A percentile compares a stretch with the other conserved stretches of the same genome.
Conservation (phyloP, 2,113 vertebrate species). For the Hemibagrus wyckioides region DNA sequence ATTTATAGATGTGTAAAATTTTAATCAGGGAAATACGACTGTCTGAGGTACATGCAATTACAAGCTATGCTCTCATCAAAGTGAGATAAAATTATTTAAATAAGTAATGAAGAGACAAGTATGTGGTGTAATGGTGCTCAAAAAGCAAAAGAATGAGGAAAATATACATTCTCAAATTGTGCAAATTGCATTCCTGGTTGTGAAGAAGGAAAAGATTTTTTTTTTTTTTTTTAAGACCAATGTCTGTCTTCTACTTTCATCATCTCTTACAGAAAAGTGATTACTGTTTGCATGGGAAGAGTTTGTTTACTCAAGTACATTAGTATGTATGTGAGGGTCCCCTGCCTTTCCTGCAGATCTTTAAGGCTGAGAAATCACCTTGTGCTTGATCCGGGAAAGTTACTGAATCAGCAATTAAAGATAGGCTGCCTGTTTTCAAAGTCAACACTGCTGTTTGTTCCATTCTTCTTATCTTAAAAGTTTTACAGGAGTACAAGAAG, state of each 20-base stretch:
- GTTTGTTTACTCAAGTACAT: slow-evolving; percentile 47
- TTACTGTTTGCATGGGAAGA: slow-evolving; percentile 21
- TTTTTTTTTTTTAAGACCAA: neutral
- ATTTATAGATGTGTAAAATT: slow-evolving; percentile 73
- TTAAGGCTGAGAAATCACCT: slow-evolving; percentile 55
- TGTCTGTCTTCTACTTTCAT: slow-evolving; percentile 41
- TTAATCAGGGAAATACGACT: slow-evolving; percentile 77
- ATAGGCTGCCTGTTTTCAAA: slow-evolving; percentile 45
- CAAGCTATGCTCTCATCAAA: slow-evolving; percentile 75
- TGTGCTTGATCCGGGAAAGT: slow-evolving; percentile 49
- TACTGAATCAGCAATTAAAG: slow-evolving; percentile 50
- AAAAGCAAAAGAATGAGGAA: slow-evolving; percentile 27
- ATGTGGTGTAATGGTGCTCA: slow-evolving; percentile 60
- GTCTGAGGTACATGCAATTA: slow-evolving; percentile 73
- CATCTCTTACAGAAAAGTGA: slow-evolving; percentile 35
- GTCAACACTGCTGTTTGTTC: slow-evolving; percentile 46
- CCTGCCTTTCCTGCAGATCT: slow-evolving; percentile 38
- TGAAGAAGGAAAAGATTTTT: slow-evolving; percentile 28
- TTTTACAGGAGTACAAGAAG: slow-evolving; percentile 18
- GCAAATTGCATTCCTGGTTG: slow-evolving; percentile 54
- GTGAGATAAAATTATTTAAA: slow-evolving; percentile 74
- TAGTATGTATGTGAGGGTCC: slow-evolving; percentile 48
- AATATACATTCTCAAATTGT: slow-evolving; percentile 27
- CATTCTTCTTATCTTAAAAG: slow-evolving; percentile 39
- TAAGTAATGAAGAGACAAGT: slow-evolving; percentile 70